Evolutionary conservation across 2,113 vertebrate species (phyloP).

Genomic region (Lepus europaeus): DNA sequence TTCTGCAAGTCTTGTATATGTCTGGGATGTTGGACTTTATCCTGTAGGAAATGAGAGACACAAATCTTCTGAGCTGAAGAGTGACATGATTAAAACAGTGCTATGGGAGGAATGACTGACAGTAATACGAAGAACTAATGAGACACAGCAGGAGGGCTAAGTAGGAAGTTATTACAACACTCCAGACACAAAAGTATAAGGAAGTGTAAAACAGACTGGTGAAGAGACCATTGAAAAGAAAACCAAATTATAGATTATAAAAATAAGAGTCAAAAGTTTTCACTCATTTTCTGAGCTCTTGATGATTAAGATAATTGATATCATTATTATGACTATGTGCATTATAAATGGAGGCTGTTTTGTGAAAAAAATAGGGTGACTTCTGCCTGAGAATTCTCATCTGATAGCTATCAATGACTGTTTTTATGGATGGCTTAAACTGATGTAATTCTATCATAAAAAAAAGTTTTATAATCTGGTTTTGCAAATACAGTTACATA

Average conservation of each 20-base stretch:
- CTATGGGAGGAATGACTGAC: background rate
- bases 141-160: background rate
- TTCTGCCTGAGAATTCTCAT: conserved; percentile 15
- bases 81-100: background rate
- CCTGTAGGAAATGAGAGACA: background rate
- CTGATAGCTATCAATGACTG: background rate
- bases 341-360: background rate
- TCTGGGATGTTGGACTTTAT: background rate
- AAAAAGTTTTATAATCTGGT: conserved; percentile 5
- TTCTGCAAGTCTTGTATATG: background rate
- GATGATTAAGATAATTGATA: background rate
- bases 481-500: conserved; percentile 19
- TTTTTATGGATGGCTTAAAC: background rate
- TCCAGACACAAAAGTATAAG: background rate
- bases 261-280: conserved; percentile 8
- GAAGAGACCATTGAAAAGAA: background rate
- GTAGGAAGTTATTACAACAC: background rate
- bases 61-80: background rate
- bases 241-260: background rate
- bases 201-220: background rate
- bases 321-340: background rate
- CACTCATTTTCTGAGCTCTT: background rate
- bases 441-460: background rate
- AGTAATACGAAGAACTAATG: background rate
- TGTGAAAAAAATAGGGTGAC: background rate